A percentile compares a stretch with the other conserved stretches of the same genome.
These are phyloP conservation scores for Diorhabda elongata DNA, from an alignment of 1,140 invertebrate species.

Conservation along the genomic window DNA sequence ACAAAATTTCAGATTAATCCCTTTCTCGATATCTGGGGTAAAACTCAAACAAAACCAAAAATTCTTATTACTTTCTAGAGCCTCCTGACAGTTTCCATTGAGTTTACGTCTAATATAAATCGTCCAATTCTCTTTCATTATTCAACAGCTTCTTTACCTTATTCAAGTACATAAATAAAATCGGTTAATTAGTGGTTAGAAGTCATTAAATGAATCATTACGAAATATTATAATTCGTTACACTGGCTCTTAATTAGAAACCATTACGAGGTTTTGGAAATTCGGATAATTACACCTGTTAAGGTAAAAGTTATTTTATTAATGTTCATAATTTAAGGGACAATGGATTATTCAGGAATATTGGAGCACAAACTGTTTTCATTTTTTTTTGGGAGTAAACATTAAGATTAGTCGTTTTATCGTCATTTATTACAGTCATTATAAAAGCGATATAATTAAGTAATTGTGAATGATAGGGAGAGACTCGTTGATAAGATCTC, in stretches of 20 bases:
- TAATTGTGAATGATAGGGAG: no score
- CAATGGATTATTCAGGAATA: slow-evolving; percentile 16
- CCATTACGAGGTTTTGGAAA: slow-evolving; percentile 16
- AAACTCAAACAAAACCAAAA: neutral
- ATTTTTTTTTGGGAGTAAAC: no score
- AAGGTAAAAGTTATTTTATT: slow-evolving; percentile 4
- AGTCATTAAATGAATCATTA: slow-evolving; percentile 16
- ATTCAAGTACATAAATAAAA: slow-evolving; percentile 20
- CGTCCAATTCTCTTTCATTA: slow-evolving; percentile 4
- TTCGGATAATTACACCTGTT: slow-evolving; percentile 19
- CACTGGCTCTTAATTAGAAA: slow-evolving; percentile 13
- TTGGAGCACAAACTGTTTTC: neutral
- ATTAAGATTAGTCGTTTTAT: no score
- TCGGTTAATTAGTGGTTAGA: slow-evolving; percentile 8
- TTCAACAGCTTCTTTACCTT: slow-evolving; percentile 17
- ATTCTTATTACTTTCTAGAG: slow-evolving; percentile 3
- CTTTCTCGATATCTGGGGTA: neutral
- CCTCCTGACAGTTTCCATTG: neutral
- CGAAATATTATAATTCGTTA: slow-evolving; percentile 20
- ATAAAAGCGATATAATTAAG: no score
- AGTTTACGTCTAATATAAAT: neutral
- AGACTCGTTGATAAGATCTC: no score
- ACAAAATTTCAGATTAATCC: neutral
- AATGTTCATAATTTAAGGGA: slow-evolving; percentile 17
- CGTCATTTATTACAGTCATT: no score